Evolutionary conservation across 2,888 invertebrate species (phyloP).

Genomic region (Nipponacmea schrenckii): DNA sequence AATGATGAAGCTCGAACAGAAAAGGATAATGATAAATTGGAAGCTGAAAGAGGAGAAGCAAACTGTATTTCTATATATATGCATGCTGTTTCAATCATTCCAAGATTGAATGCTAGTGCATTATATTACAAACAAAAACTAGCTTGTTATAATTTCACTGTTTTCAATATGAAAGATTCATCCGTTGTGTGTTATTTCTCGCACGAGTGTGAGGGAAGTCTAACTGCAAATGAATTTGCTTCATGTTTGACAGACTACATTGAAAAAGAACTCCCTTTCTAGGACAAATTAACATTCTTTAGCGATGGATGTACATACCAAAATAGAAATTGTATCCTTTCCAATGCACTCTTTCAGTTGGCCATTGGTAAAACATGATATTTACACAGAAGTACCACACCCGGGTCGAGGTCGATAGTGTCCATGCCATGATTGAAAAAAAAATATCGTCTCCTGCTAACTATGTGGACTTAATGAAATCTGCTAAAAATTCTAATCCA

Average conservation of each 20-base stretch:
- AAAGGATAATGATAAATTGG: not conserved
- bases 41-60: not conserved
- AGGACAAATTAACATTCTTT: not conserved
- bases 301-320: no score
- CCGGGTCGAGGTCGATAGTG: no score
- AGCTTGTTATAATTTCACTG: slow-evolving; percentile 5
- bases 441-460: no score
- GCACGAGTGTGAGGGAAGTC: not conserved
- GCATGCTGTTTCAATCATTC: not conserved
- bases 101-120: not conserved
- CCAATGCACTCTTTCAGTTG: no score
- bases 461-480: no score
- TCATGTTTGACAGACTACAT: not conserved
- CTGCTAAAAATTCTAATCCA: no score
- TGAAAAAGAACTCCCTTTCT: not conserved
- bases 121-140: not conserved
- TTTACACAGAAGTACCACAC: no score
- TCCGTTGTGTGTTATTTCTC: not conserved
- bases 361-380: no score
- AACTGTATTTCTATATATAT: not conserved
- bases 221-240: not conserved
- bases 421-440: no score
- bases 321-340: no score
- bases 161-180: not conserved
- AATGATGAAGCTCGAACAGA: not conserved